Base-by-base conservation (phyloP, 2,797 vertebrate species). In the Chelon labrosus region DNA sequence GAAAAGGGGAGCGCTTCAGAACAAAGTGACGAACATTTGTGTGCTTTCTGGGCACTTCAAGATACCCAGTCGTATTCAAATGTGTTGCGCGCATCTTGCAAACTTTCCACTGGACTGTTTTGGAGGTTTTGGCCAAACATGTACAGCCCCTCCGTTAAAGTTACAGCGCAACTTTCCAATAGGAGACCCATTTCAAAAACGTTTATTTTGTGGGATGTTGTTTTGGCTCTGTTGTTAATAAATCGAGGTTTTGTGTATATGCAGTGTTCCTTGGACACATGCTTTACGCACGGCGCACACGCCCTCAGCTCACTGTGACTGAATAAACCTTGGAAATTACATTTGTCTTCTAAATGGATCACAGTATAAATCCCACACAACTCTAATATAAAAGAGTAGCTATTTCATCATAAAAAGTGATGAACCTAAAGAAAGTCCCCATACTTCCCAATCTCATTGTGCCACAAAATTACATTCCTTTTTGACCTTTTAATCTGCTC, bases 201-300 rank as follows among this genome's bases (percentile, higher is more conserved):
- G 38, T 11, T 41, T 47, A 7, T 41, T 69, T 39, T 44, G 35
- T 47, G 49, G 39, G 25, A 56, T 78, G 51, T 56, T 62, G 39
- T 62, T 70, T 56, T 66, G 57, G 16, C 52, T 73, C 35, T 60
- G 63, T 53, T 53, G 66, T 67, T 50, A 65, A 63, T 25, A 67
- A 59, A 76, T 61, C 51, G 12, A 20, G 10, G 31, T 56, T 70
- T 62, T 69, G 52, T 63, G 55, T 75, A 3, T 41, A 35, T 41
- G 11, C 17, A 38, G 10, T 47, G 3, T 8, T 64, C 51, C 37
- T 6, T 54, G 75, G 69, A 55, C 54, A 7, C 72, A 59, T 53
- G 65, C 68, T 80, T 85, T 80, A 88, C 87, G 86, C 88, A 75
- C 73, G 12, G 44, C 27, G 70, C 80, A 16, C 79, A 60, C 80